These are phyloP conservation scores for Athalia circularis DNA, from an alignment of 2,888 invertebrate genomes.

Conservation along the genomic window DNA sequence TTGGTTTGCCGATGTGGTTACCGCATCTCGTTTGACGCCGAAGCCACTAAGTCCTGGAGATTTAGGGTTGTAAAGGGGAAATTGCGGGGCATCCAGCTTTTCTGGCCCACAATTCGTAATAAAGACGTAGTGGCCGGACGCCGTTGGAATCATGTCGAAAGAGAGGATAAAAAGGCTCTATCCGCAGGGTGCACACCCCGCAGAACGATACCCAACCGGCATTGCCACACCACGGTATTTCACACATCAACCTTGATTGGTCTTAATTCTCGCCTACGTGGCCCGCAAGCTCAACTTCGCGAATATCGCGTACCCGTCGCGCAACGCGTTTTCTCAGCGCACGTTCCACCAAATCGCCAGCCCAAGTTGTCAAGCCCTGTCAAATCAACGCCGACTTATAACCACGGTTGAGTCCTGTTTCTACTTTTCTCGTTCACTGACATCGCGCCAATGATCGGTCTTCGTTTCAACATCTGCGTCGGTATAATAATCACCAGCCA, in stretches of 20 bases:
- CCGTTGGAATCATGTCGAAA: constrained; percentile 55
- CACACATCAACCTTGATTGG: constrained; percentile 65
- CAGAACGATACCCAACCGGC: constrained; percentile 51
- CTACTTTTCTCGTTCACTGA: not conserved
- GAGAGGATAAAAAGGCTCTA: constrained; percentile 41
- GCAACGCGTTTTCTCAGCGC: not conserved
- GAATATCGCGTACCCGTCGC: too few species aligned
- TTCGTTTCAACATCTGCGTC: constrained; percentile 16
- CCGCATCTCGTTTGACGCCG: constrained; percentile 5
- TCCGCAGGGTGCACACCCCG: constrained; percentile 9
- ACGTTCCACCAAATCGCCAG: constrained; percentile 4
- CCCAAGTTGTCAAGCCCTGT: constrained; percentile 49
- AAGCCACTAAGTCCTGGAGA: constrained; percentile 33
- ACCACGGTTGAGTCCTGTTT: constrained; percentile 11
- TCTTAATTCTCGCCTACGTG: constrained; percentile 67
- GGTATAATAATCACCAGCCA: not conserved
- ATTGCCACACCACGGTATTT: constrained; percentile 55
- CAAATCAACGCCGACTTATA: constrained; percentile 54
- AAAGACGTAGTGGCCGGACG: constrained; percentile 62
- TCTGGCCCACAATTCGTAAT: constrained; percentile 56
- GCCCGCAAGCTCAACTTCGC: constrained; percentile 54
- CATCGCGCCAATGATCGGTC: not conserved
- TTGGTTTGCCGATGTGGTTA: not conserved
- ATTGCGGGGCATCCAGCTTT: constrained; percentile 31
- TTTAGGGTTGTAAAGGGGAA: constrained; percentile 43